Percentiles rank a stretch among this genome's conserved stretches.
phyloP scores from a whole-genome alignment of 2,888 invertebrate species.

The Pterostichus madidus region DNA sequence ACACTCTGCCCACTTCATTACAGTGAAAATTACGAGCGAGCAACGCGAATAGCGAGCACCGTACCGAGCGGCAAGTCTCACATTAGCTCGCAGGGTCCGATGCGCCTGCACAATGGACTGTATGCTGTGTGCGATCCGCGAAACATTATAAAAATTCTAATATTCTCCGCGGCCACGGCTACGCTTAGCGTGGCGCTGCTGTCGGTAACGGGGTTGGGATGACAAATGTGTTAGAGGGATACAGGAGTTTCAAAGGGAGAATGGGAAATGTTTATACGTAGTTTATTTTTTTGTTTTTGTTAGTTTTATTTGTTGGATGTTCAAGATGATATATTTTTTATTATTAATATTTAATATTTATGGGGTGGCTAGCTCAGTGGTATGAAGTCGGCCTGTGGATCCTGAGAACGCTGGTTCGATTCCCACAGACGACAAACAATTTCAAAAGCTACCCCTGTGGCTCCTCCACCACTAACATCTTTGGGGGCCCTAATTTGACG shows the following conservation, averaged over 20 bases:
- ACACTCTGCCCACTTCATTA: slow-evolving; percentile 25
- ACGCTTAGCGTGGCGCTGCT: slow-evolving; percentile 15
- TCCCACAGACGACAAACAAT: too few species aligned
- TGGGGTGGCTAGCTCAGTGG: too few species aligned
- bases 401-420: too few species aligned
- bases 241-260: neutral
- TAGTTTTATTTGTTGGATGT: too few species aligned
- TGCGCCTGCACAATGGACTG: slow-evolving; percentile 17
- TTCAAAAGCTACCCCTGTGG: too few species aligned
- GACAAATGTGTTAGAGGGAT: neutral
- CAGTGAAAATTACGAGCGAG: slow-evolving; percentile 40
- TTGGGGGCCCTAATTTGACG: too few species aligned
- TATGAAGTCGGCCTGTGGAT: too few species aligned
- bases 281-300: too few species aligned
- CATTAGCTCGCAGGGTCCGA: slow-evolving; percentile 39
- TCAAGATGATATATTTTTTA: too few species aligned
- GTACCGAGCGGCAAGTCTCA: neutral
- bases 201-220: neutral
- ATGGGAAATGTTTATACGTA: neutral
- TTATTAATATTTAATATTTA: too few species aligned
- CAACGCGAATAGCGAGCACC: too few species aligned
- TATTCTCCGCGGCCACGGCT: neutral
- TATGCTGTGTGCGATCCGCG: slow-evolving; percentile 13
- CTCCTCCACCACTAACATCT: too few species aligned
- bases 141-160: slow-evolving; percentile 44